Base-by-base conservation (phyloP, 1,140 invertebrate species). In the Solen grandis region DNA sequence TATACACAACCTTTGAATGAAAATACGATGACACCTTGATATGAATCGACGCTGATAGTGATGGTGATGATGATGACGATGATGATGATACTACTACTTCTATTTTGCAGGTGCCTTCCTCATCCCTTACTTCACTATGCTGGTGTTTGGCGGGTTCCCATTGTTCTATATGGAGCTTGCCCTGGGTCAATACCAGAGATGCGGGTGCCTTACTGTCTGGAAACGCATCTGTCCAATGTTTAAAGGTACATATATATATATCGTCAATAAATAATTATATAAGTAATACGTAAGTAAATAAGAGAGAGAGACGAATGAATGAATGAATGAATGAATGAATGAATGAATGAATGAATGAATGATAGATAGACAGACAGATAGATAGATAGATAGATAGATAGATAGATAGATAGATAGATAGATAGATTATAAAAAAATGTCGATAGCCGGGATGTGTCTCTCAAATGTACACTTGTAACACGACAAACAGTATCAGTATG, bases 201-300 rank as follows among this genome's bases (percentile, higher is more conserved):
- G 90, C 78, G 93, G 93, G 25, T 93, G 92, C 69, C 88, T 93
- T 13, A 88, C 91, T 0, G 88, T 92, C 2, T 93, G 98, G 97
- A 96, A 96, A 83, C 94, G 96, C 85, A 97, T 99, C 86, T 99
- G 98, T 92, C 98, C 98, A 0, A 96, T 98, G 36, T 94, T 99
- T 35, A 99, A 99, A 95, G 98, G 98, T 98, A 93, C 94, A 90
- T 16, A 19, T n/a, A n/a, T n/a, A n/a, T n/a, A n/a, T n/a, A n/a
- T n/a, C n/a, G n/a, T n/a, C n/a, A n/a, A n/a, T n/a, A n/a, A n/a
- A n/a, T n/a, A n/a, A n/a, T n/a, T n/a, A n/a, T n/a, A n/a, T n/a
- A n/a, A n/a, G n/a, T n/a, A n/a, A n/a, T n/a, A n/a, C n/a, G n/a
- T n/a, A n/a, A n/a, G n/a, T n/a, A n/a, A n/a, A n/a, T n/a, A n/a